Percentiles rank a stretch among this genome's conserved stretches.
phyloP scores from a whole-genome alignment of 2,888 invertebrate species.

The Lysandra coridon region DNA sequence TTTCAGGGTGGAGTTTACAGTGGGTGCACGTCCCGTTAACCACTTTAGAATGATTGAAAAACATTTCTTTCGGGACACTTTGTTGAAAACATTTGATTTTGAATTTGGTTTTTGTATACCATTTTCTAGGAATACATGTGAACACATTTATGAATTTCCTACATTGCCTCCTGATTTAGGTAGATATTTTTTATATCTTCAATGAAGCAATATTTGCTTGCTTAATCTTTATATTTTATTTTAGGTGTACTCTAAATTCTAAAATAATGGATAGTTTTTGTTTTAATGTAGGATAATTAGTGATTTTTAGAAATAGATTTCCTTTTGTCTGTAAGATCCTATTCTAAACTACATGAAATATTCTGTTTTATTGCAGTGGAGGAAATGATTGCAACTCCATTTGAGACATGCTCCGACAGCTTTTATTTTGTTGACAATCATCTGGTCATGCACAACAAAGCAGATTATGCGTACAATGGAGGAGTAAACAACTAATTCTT shows the following conservation, averaged over 20 bases:
- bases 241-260: too few relatives aligned
- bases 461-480: conserved; percentile 98
- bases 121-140: conserved; percentile 97
- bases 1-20: conserved; percentile 95
- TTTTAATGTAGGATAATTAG: not conserved
- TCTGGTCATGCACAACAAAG: conserved; percentile 99
- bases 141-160: conserved; percentile 99
- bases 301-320: too few relatives aligned
- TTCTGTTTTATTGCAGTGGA: conserved; percentile 84
- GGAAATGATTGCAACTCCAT: conserved; percentile 97
- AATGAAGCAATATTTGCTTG: too few relatives aligned
- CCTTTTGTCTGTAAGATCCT: not conserved
- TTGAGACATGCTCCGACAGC: conserved; percentile 98
- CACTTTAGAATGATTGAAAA: conserved; percentile 99
- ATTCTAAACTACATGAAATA: not conserved
- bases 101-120: conserved; percentile 99
- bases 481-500: conserved; percentile 75
- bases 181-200: conserved; percentile 56
- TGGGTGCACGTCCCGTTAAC: conserved; percentile 94
- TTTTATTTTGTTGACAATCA: conserved; percentile 99
- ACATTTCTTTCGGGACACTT: conserved; percentile 95
- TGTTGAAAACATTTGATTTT: conserved; percentile 98
- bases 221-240: too few relatives aligned
- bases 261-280: not conserved
- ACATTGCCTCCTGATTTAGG: conserved; percentile 91